Base-by-base conservation (phyloP, 1,140 invertebrate genomes). In the Amphibalanus amphitrite region DNA sequence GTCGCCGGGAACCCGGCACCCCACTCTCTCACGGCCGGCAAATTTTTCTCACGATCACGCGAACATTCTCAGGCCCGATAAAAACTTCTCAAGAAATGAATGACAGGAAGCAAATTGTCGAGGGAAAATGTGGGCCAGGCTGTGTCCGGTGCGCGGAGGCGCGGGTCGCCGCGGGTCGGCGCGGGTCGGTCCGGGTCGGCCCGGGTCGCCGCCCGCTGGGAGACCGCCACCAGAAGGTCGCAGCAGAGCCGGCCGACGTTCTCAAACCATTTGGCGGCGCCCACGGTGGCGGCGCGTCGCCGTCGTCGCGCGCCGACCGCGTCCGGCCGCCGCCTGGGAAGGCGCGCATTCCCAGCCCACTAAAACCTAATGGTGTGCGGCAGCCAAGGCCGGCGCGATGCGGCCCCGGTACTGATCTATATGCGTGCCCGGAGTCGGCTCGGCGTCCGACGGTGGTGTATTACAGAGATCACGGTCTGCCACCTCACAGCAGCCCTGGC, bases 341-440 rank as follows among this genome's bases (percentile, higher is more conserved):
- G 13, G 47, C 47, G 47, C 47, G 47, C 47, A 59, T 59, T 59
- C 47, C 20, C 47, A 59, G 47, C 47, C 47, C 47, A 59, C 13
- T 59, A 59, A 59, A 59, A 84, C 83, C 4, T 84, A 73, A 65
- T 85, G 79, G 30, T 86, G 79, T 3, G 86, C 82, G 30, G 84
- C 80, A 28, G 84, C 83, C 72, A 86, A 78, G 0, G 83, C 83
- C 29, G 81, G 75, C 30, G 29, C 23, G 71, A 29, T 15, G 47
- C 47, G 47, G 6, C 47, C 47, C 20, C 47, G 17, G 6, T 38
- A 15, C 33, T 38, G 33, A 4, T 38, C 33, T 38, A 38, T 38
- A 38, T 15, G 33, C 33, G 33, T n/a, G 33, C 33, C 33, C 33
- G 4, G 33, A 6, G 33, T 38, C 33, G 4, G 33, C n/a, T n/a